These are phyloP conservation scores for Seladonia tumulorum DNA, from an alignment of 2,888 invertebrate genomes.

Conservation along the genomic window DNA sequence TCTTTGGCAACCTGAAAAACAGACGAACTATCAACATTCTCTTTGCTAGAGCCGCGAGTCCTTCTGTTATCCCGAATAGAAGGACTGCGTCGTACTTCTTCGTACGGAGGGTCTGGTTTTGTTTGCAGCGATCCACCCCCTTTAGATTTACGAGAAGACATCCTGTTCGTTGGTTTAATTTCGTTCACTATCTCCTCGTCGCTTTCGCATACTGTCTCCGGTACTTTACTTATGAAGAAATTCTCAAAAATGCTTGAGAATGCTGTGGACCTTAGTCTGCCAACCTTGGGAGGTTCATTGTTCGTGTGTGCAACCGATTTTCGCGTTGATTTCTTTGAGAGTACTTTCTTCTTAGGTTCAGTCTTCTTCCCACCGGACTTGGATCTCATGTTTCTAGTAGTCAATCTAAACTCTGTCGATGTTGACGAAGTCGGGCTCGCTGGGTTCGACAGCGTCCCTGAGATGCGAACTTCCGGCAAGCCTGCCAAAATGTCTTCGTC, in stretches of 20 bases:
- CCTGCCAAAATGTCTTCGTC: constrained; percentile 70
- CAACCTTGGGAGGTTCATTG: not conserved
- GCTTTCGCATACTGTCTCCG: not conserved
- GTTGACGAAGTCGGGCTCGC: constrained; percentile 53
- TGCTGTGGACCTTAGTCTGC: not conserved
- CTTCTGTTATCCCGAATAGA: constrained; percentile 26
- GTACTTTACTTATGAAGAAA: not conserved
- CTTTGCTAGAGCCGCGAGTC: constrained; percentile 42
- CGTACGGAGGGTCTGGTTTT: not conserved
- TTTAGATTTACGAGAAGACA: not conserved
- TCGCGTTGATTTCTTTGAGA: not conserved
- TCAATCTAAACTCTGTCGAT: not conserved
- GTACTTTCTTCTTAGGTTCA: not conserved
- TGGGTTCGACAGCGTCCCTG: constrained; percentile 71
- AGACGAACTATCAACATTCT: constrained; percentile 48
- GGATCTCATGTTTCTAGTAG: not conserved
- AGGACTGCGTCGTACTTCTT: not conserved
- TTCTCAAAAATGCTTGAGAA: not conserved
- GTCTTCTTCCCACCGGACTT: not conserved
- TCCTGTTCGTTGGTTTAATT: not conserved
- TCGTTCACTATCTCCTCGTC: not conserved
- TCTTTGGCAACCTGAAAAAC: constrained; percentile 57
- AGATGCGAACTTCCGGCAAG: constrained; percentile 76
- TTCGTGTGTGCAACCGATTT: not conserved
- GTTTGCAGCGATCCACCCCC: not conserved